Base-by-base conservation (phyloP, 2,797 vertebrate species). In the Paguma larvata region DNA sequence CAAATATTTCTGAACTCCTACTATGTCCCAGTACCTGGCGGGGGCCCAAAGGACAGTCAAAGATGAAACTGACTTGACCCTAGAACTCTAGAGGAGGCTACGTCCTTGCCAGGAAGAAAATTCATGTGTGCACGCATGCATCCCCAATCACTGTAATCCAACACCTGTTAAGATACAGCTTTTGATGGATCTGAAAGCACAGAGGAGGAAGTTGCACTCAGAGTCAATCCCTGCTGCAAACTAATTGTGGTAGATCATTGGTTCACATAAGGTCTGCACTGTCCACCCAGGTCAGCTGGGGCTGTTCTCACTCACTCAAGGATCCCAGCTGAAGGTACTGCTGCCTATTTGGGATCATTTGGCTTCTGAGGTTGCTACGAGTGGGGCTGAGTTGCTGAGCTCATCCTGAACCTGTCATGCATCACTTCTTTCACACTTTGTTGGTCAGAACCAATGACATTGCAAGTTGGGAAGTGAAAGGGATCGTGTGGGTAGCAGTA, bases 361-460 rank as follows among this genome's bases (percentile, higher is more conserved):
- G 72, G 32, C n/a, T 82, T 95, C 53, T 63, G 73, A 59, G 4
- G 32, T n/a, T 77, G n/a, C 46, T 41, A 65, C 46, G 30, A 41
- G 19, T 72, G 88, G 34, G 62, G 70, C 63, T 32, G 21, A 12
- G 44, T 41, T 82, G 41, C 21, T 93, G 80, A 46, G 23, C 23
- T 70, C 27, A 44, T 56, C 30, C 85, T 84, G 12, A 32, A 75
- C 80, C 10, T 34, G 6, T 80, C 77, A 63, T 30, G 25, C 15
- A 15, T 68, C 51, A 32, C 41, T 86, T 38, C 5, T 16, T 56
- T 88, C 27, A 41, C 44, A 44, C 25, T 85, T 30, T 78, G 53
- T 79, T 89, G 53, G 63, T 88, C 27, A 82, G 68, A 94, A 77
- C n/a, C 77, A 80, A 21, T 73, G 56, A n/a, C 16, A 6, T 48